Evolutionary conservation across 2,888 invertebrate species (phyloP).

Genomic region (Agrilus biguttatus): DNA sequence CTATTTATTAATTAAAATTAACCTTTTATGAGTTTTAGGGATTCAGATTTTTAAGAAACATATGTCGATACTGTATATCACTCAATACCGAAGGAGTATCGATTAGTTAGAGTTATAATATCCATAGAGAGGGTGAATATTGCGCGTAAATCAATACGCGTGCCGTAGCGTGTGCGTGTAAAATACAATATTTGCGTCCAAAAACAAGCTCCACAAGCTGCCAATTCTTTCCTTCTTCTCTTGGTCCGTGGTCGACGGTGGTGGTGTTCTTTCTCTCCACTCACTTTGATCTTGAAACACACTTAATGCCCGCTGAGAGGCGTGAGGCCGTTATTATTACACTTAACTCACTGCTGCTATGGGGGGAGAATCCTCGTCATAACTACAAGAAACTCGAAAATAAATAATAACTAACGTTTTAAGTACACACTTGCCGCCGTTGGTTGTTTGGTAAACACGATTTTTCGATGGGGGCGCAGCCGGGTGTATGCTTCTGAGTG

Average conservation of each 20-base stretch:
- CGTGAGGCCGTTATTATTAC: slow-evolving; percentile 20
- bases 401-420: slow-evolving; percentile 20
- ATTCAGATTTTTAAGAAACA: no score
- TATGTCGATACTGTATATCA: no score
- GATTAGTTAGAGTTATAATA: no score
- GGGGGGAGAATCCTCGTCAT: slow-evolving; percentile 19
- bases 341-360: neutral
- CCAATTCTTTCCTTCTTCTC: no score
- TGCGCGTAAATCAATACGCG: slow-evolving; percentile 8
- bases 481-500: no score
- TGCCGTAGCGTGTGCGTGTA: slow-evolving; percentile 4
- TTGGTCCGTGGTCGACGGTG: neutral
- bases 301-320: slow-evolving; percentile 31
- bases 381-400: slow-evolving; percentile 21
- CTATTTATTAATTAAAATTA: no score
- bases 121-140: slow-evolving; percentile 9
- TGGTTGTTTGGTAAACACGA: no score
- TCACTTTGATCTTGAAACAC: slow-evolving; percentile 31
- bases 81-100: no score
- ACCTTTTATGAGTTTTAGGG: no score
- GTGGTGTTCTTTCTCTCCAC: slow-evolving; percentile 10
- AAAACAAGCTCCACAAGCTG: no score
- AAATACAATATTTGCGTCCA: no score
- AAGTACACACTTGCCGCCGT: slow-evolving; percentile 4
- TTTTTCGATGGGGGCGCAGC: no score